Base-by-base conservation (phyloP, 1,140 invertebrate species). In the Drosophila sechellia region DNA sequence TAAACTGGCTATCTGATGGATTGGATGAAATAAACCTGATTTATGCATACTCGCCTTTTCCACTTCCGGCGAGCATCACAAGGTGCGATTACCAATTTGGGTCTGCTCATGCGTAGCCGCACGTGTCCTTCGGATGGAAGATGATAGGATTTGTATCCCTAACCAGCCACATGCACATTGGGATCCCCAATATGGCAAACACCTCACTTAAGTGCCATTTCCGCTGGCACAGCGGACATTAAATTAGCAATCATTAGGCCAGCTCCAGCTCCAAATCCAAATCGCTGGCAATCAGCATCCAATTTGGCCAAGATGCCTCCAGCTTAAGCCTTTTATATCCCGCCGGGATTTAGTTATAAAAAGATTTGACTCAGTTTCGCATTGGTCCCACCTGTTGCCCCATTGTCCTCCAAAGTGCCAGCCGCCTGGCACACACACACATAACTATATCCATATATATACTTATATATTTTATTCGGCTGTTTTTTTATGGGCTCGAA, bases 241-340 rank as follows among this genome's bases (percentile, higher is more conserved):
- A 87, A 87, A 87, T 87, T 79, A 87, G 55, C 66, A 35, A 79
- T 87, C 84, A 87, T 87, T 87, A 87, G 83, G 65, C 53, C 50
- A 64, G 39, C 59, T 77, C 42, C 27, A 27, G 39, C 58, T 77
- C 45, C 61, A 86, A 73, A 81, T 64, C 65, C 69, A 77, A 83
- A 83, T 77, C 48, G 71, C 39, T 52, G 42, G 79, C 84, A 87
- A 89, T 87, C 83, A 87, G 76, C 75, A 66, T 89, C 84, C 83
- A 87, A 87, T 87, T 87, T 87, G 75, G 75, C 60, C 71, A 83
- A 87, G 6, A 87, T 79, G 83, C 83, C 83, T 76, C 75, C 83
- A 70, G 45, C 64, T 63, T 69, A 66, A 22, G 34, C 25, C 70
- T 66, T 53, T 48, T 50, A 40, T 69, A 48, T 64, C 31, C 13